Base-by-base conservation (phyloP, 92 coral and sea anemone genomes). In the Pocillopora grandis region DNA sequence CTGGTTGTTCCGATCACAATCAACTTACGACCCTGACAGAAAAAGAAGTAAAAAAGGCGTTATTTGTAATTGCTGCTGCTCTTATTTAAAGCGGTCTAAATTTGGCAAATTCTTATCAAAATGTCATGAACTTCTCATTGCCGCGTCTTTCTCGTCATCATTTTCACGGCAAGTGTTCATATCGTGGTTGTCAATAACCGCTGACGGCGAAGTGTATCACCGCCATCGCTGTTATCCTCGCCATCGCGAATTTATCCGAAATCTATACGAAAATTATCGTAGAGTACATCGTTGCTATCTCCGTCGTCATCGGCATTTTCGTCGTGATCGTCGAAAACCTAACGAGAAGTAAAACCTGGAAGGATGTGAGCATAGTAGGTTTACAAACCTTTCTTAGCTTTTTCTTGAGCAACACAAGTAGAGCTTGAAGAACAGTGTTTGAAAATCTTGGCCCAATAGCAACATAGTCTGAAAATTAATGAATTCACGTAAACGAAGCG, bases 371-470 rank as follows among this genome's bases (percentile, higher is more conserved):
- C 20, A 70, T 33, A 33, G 42, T 35, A 19, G 9, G 56, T 49
- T 13, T 37, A 33, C 83, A 4, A 33, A 96, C 99, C 97, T 97
- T 97, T 73, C 99, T 90, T 8, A 97, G 87, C 61, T 97, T 97
- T 75, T 97, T 94, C 92, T 97, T 97, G 2, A 94, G 90, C 35
- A 97, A 87, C 67, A 97, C 97, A 85, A 97, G 87, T 66, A 97
- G 80, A 2, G 98, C 92, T 76, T 97, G 99, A 12, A 97, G 81
- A 35, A 97, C 99, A 71, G 96, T 92, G 87, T 97, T 97, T 10
- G 99, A 97, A 87, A 94, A 97, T 59, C 99, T 92, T 8, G 99
- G 99, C 4, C 99, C 99, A 86, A 97, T 92, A 69, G 90, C 90
- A 42, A 97, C 98, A 70, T 94, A 97, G 74, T 97, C 99, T 97